Base-by-base conservation (phyloP, 2,797 vertebrate species). In the Chaunax sp. region DNA sequence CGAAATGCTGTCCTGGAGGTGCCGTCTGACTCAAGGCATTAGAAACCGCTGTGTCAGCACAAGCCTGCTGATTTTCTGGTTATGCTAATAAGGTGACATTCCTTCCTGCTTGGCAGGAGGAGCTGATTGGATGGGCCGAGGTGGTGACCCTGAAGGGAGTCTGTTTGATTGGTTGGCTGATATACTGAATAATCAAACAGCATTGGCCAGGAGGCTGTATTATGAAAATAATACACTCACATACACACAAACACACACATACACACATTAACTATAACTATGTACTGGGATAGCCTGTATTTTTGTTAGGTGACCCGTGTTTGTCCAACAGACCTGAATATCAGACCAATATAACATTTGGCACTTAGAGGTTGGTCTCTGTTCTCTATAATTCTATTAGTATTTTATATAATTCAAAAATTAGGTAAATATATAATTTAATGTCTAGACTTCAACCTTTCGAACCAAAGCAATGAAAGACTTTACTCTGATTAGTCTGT, bases 51-150 rank as follows among this genome's bases (percentile, higher is more conserved):
- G 33, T 20, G 75, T 84, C 85, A 89, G 83, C 83, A 52, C 59
- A 77, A 73, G 70, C 78, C 54, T 30, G 65, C 58, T 84, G 55
- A 51, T 84, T 84, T 75, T 70, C 47, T 73, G 50, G 68, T 83
- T 88, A 87, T 90, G 89, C 68, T 86, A 88, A 90, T 89, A 70
- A 72, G 70, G 56, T 77, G 79, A 84, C 74, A 73, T 80, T 84
- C 78, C 75, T 81, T 80, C 54, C 80, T 72, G 70, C 46, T 85
- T 92, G 89, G 88, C 88, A 88, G 62, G 63, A 50, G n/a, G 18
- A 77, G 86, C 79, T 89, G 86, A 91, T 88, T 89, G 89, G 87
- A 90, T 89, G 88, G 80, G 83, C 77, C 0, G 72, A 82, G 87
- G 78, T 84, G 67, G 80, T 71, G 87, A 91, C 82, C 89, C 85